A percentile compares a stretch with the other conserved stretches of the same genome.
These are phyloP conservation scores for Eucriotettix oculatus DNA, from an alignment of 2,888 invertebrate species.

Conservation along the genomic window DNA sequence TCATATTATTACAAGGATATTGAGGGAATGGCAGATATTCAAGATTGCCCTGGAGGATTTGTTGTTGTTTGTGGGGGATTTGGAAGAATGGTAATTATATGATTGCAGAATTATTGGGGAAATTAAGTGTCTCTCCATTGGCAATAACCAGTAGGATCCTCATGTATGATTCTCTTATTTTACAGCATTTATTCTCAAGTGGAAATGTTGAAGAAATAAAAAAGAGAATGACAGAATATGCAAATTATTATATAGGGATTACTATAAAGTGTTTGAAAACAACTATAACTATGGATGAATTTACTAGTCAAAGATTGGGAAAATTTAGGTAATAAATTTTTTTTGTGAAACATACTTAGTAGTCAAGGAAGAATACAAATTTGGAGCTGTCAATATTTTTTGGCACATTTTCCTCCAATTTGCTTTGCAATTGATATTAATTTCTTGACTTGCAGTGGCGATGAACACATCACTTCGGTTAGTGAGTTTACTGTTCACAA, in stretches of 20 bases:
- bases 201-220: conserved; percentile 74
- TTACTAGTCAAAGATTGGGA: conserved; percentile 75
- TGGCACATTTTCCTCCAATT: no score
- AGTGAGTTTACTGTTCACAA: conserved; percentile 96
- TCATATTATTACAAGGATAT: conserved; percentile 77
- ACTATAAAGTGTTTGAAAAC: conserved; percentile 69
- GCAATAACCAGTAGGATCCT: not conserved
- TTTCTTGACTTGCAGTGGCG: conserved; percentile 43
- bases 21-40: conserved; percentile 60
- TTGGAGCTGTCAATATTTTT: not conserved
- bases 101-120: no score
- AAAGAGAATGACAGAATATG: conserved; percentile 68
- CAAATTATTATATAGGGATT: conserved; percentile 62
- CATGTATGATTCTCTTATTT: conserved; percentile 9
- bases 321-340: conserved; percentile 65
- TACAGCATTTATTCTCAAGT: conserved; percentile 71
- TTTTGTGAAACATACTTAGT: no score
- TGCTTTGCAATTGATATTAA: not conserved
- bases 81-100: conserved; percentile 46
- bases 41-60: conserved; percentile 85
- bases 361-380: no score
- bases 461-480: conserved; percentile 89
- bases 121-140: not conserved
- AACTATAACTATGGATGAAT: conserved; percentile 71
- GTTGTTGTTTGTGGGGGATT: conserved; percentile 83